These are phyloP conservation scores for Chloebia gouldiae DNA, from an alignment of 2,113 vertebrate species.

Conservation along the genomic window DNA sequence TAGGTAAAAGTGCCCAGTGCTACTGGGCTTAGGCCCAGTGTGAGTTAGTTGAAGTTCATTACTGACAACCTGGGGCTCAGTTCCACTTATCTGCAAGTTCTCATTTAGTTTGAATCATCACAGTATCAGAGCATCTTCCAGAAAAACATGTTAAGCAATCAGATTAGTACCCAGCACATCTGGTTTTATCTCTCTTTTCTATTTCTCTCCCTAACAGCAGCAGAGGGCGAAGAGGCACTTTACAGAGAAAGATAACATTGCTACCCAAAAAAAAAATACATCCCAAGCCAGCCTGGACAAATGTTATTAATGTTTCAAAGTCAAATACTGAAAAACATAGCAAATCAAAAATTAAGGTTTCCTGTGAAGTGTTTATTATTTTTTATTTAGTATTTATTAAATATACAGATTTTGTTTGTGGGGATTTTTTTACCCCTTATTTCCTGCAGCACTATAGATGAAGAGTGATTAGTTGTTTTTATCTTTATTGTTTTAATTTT, in stretches of 20 bases:
- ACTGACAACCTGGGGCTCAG: conserved; percentile 45
- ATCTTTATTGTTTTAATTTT: neutral
- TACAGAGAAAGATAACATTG: neutral
- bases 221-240: neutral
- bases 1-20: conserved; percentile 32
- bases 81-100: conserved; percentile 53
- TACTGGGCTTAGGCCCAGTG: conserved; percentile 22
- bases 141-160: neutral
- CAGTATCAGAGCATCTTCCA: conserved; percentile 23
- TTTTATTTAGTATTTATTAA: neutral
- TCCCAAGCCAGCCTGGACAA: neutral
- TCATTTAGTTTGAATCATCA: conserved; percentile 35
- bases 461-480: neutral
- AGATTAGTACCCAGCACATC: conserved; percentile 37
- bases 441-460: neutral
- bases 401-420: neutral
- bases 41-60: conserved; percentile 58
- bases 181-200: conserved; percentile 13
- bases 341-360: neutral
- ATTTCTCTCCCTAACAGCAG: neutral
- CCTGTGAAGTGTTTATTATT: neutral
- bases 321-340: neutral
- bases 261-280: neutral
- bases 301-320: neutral
- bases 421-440: neutral